Conservation (phyloP, 2,113 vertebrate species). For the Oryzias curvinotus region DNA sequence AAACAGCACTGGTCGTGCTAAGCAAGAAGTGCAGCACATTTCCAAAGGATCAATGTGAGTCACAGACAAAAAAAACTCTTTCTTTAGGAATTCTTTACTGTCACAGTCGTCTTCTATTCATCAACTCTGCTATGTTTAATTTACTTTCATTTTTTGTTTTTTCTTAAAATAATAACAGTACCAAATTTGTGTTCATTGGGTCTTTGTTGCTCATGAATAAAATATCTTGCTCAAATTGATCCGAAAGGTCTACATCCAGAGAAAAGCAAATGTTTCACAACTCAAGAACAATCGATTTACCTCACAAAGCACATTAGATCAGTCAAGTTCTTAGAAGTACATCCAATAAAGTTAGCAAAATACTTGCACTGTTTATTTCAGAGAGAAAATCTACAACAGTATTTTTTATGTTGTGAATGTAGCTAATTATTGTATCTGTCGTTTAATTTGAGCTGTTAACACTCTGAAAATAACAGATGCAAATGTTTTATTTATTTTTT, state of each 20-base stretch:
- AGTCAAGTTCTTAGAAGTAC: constrained; percentile 11
- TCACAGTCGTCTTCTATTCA: constrained; percentile 2
- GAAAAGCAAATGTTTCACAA: constrained; percentile 29
- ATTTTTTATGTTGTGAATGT: background rate
- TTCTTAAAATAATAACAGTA: no score
- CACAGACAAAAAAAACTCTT: constrained; percentile 30
- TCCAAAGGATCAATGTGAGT: constrained; percentile 60
- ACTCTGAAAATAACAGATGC: constrained; percentile 65
- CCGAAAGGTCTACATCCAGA: constrained; percentile 37
- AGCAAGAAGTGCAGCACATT: constrained; percentile 68
- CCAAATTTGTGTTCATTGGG: no score
- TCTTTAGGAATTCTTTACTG: constrained; percentile 10
- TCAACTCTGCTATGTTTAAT: no score
- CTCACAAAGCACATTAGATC: constrained; percentile 20
- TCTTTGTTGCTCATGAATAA: background rate
- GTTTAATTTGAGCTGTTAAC: background rate
- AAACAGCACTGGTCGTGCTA: constrained; percentile 57
- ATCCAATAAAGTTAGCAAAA: constrained; percentile 26
- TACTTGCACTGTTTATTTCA: constrained; percentile 60
- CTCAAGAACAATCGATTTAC: constrained; percentile 14
- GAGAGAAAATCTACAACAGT: constrained; percentile 31
- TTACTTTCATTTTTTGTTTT: no score
- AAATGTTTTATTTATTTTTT: constrained; percentile 47
- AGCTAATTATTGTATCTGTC: no score
- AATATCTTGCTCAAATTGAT: constrained; percentile 47